Percentiles rank a stretch among this genome's conserved stretches.
These are phyloP conservation scores for Aricia artaxerxes DNA, from an alignment of 2,888 invertebrate species.

Conservation along the genomic window DNA sequence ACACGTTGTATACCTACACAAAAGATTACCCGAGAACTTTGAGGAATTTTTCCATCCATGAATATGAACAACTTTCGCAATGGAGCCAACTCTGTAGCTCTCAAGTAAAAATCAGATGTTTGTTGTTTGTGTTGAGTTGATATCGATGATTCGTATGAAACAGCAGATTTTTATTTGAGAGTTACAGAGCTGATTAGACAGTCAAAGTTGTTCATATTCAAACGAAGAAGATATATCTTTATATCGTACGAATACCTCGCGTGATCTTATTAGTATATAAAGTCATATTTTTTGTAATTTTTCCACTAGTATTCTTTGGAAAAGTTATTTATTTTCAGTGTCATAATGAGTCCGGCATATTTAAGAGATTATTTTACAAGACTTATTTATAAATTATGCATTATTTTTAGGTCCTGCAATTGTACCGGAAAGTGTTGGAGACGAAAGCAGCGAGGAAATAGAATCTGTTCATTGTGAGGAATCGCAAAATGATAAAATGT, in stretches of 20 bases:
- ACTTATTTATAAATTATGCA: constrained; percentile 19
- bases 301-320: background rate
- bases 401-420: constrained; percentile 23
- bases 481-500: background rate
- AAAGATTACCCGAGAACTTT: too few relatives aligned
- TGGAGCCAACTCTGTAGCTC: background rate
- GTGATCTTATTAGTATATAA: background rate
- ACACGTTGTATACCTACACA: too few relatives aligned
- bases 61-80: too few relatives aligned
- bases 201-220: background rate
- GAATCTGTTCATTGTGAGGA: background rate
- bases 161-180: background rate
- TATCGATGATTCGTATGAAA: background rate
- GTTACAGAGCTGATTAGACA: background rate
- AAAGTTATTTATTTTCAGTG: constrained; percentile 1
- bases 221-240: background rate
- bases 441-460: background rate
- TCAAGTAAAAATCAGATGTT: background rate
- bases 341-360: background rate
- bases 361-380: background rate
- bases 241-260: background rate
- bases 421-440: constrained; percentile 10
- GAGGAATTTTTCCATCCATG: too few relatives aligned
- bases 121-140: background rate
- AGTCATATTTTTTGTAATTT: background rate